Base-by-base conservation (phyloP, 2,888 invertebrate species). In the Mesorhabditis sp. region DNA sequence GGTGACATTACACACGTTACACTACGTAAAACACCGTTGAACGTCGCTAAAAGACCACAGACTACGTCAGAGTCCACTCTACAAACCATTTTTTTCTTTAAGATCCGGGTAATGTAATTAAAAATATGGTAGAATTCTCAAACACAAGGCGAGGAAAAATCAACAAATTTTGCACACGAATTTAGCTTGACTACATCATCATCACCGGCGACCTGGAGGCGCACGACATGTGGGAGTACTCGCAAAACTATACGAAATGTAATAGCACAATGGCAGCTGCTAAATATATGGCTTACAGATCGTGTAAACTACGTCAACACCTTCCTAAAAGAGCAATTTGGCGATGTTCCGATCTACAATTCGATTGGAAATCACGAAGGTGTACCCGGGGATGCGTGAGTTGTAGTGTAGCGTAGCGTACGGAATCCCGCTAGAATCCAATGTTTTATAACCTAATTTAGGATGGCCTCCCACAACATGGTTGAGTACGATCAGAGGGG, bases 121-220 rank as follows among this genome's bases (percentile, higher is more conserved):
- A n/a, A n/a, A n/a, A n/a, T n/a, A n/a, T n/a, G n/a, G n/a, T n/a
- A n/a, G n/a, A n/a, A n/a, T n/a, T n/a, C n/a, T n/a, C n/a, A n/a
- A n/a, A n/a, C n/a, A n/a, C n/a, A n/a, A n/a, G n/a, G n/a, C n/a
- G n/a, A n/a, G n/a, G n/a, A n/a, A n/a, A n/a, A n/a, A n/a, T n/a
- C n/a, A n/a, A n/a, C n/a, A n/a, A n/a, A n/a, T n/a, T n/a, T n/a
- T n/a, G n/a, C n/a, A n/a, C n/a, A n/a, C n/a, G n/a, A n/a, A n/a
- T 80, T 68, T 74, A 87, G 93, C 86, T 88, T 75, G 88, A 88
- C 78, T 86, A 87, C 75, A 86, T 96, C 78, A 87, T 95, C 58
- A 95, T 95, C 93, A 96, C 96, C 0, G 96, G 96, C 4, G 96
- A 96, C 87, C 88, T 96, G 74, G 95, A 95, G 4, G 93, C 95